phyloP scores from a whole-genome alignment of 2,888 invertebrate genomes.

The Aporophyla lueneburgensis region DNA sequence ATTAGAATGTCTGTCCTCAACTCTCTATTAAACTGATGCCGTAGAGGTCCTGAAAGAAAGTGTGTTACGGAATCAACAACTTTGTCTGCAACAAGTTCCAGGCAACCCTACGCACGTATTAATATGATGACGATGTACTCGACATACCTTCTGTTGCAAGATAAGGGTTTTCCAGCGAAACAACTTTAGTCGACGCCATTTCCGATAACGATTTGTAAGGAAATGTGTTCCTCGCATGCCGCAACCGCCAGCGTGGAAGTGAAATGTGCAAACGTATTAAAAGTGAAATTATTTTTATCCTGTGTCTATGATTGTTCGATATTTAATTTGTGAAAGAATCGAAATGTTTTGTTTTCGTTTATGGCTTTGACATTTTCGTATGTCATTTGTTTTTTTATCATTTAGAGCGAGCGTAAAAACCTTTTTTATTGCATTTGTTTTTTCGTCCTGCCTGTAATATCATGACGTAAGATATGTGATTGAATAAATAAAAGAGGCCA shows the following conservation, averaged over 20 bases:
- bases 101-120: conserved; percentile 50
- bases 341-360: conserved; percentile 1
- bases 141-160: conserved; percentile 77
- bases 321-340: conserved; percentile 29
- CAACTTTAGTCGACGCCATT: conserved; percentile 79
- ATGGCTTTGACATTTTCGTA: neutral
- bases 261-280: conserved; percentile 45
- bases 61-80: neutral
- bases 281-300: conserved; percentile 53
- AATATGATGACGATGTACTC: conserved; percentile 71
- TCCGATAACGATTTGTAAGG: conserved; percentile 84
- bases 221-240: conserved; percentile 71
- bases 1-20: too few species aligned
- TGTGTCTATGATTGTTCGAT: conserved; percentile 26
- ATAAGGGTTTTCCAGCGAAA: conserved; percentile 83
- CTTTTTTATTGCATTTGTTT: neutral
- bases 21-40: neutral
- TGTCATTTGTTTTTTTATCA: conserved; percentile 4
- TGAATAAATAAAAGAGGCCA: conserved; percentile 14
- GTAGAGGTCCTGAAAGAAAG: neutral
- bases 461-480: neutral
- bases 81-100: neutral
- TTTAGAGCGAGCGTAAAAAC: neutral
- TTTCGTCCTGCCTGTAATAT: neutral
- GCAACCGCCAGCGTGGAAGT: conserved; percentile 42